phyloP scores from a whole-genome alignment of 2,113 vertebrate species.

The Phylloscopus trochiloides region DNA sequence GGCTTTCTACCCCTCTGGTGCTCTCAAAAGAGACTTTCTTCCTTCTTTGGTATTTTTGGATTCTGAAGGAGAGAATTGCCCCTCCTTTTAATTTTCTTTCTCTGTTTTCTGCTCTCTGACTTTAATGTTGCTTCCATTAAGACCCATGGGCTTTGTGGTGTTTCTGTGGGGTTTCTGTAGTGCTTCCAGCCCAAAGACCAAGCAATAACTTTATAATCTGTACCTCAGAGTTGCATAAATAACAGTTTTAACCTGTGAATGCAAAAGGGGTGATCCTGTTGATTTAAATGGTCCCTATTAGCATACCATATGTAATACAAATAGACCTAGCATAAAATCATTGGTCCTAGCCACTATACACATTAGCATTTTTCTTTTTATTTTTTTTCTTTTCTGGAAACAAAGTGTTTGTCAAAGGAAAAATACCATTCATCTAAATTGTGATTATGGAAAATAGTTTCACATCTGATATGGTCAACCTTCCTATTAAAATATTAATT shows the following conservation, averaged over 20 bases:
- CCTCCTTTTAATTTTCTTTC: background rate
- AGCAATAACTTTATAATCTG: background rate
- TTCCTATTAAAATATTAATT: constrained; percentile 1
- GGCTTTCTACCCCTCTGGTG: background rate
- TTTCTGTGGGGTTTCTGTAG: background rate
- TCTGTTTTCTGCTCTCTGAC: background rate
- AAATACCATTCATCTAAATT: background rate
- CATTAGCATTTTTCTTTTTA: background rate
- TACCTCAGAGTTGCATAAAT: background rate
- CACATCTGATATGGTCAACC: background rate
- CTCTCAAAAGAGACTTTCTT: background rate
- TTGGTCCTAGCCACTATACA: background rate
- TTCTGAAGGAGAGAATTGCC: background rate
- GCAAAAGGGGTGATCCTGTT: background rate
- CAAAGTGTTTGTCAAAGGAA: background rate
- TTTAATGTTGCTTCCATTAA: background rate
- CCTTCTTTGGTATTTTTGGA: background rate
- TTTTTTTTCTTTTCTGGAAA: background rate
- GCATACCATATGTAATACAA: background rate
- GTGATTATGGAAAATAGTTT: background rate
- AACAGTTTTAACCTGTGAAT: background rate
- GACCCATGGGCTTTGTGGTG: background rate
- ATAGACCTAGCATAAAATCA: background rate
- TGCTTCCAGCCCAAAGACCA: background rate
- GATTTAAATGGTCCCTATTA: background rate